Percentiles rank a stretch among this genome's conserved stretches.
phyloP scores from a whole-genome alignment of 2,113 vertebrate species.

The Brienomyrus brachyistius region DNA sequence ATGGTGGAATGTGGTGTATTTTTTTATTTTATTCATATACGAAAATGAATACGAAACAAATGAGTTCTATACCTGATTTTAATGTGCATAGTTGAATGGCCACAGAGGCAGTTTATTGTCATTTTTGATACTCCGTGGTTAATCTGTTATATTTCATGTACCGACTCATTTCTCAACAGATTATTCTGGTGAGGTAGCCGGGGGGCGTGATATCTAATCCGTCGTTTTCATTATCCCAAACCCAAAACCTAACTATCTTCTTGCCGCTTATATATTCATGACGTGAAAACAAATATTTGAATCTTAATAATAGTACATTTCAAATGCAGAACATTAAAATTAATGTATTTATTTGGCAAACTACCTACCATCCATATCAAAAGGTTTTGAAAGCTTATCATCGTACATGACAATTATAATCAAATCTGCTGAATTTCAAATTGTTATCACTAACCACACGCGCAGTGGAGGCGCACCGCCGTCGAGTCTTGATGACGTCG shows the following conservation, averaged over 20 bases:
- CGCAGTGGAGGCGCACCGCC: slow-evolving; percentile 24
- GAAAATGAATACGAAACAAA: background rate
- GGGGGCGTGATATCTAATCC: background rate
- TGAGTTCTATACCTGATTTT: background rate
- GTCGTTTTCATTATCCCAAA: background rate
- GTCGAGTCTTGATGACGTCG: slow-evolving; percentile 52
- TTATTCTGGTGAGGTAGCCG: background rate
- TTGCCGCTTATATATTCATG: background rate
- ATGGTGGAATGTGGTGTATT: background rate
- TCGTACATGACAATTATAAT: background rate
- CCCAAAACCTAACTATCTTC: background rate
- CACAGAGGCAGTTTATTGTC: background rate
- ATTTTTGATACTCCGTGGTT: background rate
- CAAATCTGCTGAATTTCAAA: background rate
- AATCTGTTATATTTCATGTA: background rate
- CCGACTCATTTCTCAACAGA: background rate
- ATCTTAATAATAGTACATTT: background rate
- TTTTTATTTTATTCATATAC: background rate
- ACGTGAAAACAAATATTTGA: background rate
- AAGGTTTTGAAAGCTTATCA: background rate
- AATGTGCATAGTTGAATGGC: background rate
- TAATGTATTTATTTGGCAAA: background rate
- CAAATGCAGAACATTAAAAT: background rate
- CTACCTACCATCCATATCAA: background rate
- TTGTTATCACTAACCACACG: background rate